Evolutionary conservation across 2,797 vertebrate genomes (phyloP).

Genomic region (Atherinosoma microstoma): DNA sequence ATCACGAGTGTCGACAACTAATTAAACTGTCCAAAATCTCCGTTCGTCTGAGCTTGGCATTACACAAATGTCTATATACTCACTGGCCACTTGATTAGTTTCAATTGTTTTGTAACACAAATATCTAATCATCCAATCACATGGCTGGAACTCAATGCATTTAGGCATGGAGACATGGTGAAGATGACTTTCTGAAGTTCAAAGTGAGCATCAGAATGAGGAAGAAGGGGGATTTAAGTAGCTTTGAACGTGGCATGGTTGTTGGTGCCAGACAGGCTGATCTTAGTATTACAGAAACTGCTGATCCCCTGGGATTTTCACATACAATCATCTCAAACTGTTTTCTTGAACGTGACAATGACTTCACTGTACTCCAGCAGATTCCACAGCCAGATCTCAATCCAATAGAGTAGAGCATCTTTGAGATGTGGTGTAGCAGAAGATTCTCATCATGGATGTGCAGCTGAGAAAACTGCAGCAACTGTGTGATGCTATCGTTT

Average conservation of each 20-base stretch:
- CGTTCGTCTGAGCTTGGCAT: not conserved
- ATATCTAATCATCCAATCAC: not conserved
- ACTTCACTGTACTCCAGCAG: not conserved
- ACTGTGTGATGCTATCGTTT: too few relatives aligned
- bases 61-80: not conserved
- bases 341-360: not conserved
- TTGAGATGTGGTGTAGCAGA: too few relatives aligned
- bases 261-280: too few relatives aligned
- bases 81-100: not conserved
- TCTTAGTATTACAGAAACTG: not conserved
- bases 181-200: too few relatives aligned
- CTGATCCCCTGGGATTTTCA: not conserved
- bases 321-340: too few relatives aligned
- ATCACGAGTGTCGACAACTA: not conserved
- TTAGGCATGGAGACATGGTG: not conserved
- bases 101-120: not conserved
- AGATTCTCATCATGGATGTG: too few relatives aligned
- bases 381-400: not conserved
- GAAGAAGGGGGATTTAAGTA: not conserved
- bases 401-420: too few relatives aligned
- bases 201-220: too few relatives aligned
- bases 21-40: not conserved
- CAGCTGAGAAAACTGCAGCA: too few relatives aligned
- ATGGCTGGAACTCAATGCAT: not conserved
- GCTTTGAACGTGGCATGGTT: not conserved